Evolutionary conservation across 1,140 invertebrate genomes (phyloP).

Genomic region (Temnothorax nylanderi): DNA sequence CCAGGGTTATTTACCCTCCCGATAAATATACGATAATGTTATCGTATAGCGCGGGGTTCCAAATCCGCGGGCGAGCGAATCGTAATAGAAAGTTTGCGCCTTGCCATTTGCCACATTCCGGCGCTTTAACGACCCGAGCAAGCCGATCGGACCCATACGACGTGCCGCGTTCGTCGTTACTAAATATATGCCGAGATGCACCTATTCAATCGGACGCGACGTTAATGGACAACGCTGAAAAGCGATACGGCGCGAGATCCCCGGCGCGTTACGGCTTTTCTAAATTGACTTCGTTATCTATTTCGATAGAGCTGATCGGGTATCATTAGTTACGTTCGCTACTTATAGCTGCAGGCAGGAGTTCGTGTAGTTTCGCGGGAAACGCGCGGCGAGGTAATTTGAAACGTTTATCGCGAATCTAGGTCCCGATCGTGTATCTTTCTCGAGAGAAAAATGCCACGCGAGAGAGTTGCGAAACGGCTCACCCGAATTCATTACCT

Average conservation of each 20-base stretch:
- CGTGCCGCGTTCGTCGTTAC: conserved; percentile 70
- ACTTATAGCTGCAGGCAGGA: conserved; percentile 38
- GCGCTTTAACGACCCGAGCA: conserved; percentile 75
- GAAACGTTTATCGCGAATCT: conserved; percentile 71
- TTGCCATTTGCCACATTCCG: conserved; percentile 64
- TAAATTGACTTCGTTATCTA: conserved; percentile 69
- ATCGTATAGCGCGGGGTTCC: conserved; percentile 57
- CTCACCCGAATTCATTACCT: conserved; percentile 44
- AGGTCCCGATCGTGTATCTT: conserved; percentile 52
- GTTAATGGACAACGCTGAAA: background rate
- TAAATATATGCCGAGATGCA: conserved; percentile 77
- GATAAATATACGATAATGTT: conserved; percentile 80
- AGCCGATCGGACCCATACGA: conserved; percentile 66
- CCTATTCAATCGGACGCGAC: conserved; percentile 44
- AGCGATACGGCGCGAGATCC: background rate
- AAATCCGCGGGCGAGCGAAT: conserved; percentile 63
- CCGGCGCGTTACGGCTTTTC: conserved; percentile 46
- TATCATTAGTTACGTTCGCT: conserved; percentile 68
- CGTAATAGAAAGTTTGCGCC: conserved; percentile 72
- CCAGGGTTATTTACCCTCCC: conserved; percentile 76
- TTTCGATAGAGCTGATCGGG: conserved; percentile 66
- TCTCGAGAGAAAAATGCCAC: conserved; percentile 49
- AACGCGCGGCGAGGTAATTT: conserved; percentile 57
- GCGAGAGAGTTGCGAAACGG: conserved; percentile 52
- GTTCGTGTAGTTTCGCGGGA: conserved; percentile 56